A percentile compares a stretch with the other conserved stretches of the same genome.
Evolutionary conservation across 2,888 invertebrate genomes (phyloP).

Genomic region (Aspidapion aeneum): DNA sequence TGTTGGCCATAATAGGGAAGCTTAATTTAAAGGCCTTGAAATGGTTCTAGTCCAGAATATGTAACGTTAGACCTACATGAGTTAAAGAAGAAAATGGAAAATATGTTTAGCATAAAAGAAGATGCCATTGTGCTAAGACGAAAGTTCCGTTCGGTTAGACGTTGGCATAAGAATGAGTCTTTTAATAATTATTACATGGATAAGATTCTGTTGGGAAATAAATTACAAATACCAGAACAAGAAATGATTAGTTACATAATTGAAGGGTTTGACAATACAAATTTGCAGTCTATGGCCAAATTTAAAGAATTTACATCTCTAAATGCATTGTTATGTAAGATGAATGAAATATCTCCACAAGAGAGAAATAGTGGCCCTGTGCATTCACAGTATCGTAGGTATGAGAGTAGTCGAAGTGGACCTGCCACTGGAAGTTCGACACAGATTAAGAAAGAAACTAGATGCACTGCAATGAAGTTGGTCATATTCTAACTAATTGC

Average conservation of each 20-base stretch:
- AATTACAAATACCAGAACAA: slow-evolving; percentile 5
- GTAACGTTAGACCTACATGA: not conserved
- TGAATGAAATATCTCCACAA: no score
- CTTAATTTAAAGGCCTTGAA: not conserved
- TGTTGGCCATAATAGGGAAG: not conserved
- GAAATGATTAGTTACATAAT: slow-evolving; percentile 19
- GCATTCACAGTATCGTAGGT: not conserved
- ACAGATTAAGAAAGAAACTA: slow-evolving; percentile 2
- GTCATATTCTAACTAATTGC: not conserved
- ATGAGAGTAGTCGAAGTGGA: slow-evolving; percentile 14
- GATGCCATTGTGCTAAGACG: not conserved
- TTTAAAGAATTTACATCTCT: no score
- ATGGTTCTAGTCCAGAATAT: not conserved
- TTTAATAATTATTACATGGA: slow-evolving; percentile 17
- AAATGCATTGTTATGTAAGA: no score
- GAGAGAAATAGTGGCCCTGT: not conserved
- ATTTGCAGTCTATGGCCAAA: no score
- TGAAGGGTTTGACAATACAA: slow-evolving; percentile 20
- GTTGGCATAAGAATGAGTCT: slow-evolving; percentile 15
- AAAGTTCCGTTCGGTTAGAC: slow-evolving; percentile 2
- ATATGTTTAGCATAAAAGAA: not conserved
- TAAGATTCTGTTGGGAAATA: slow-evolving; percentile 19
- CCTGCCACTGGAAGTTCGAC: not conserved
- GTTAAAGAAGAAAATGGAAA: not conserved
- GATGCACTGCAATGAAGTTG: not conserved